A percentile compares a stretch with the other conserved stretches of the same genome.
Evolutionary conservation across 2,113 vertebrate genomes (phyloP).

Genomic region (Cyprinodon tularosa): DNA sequence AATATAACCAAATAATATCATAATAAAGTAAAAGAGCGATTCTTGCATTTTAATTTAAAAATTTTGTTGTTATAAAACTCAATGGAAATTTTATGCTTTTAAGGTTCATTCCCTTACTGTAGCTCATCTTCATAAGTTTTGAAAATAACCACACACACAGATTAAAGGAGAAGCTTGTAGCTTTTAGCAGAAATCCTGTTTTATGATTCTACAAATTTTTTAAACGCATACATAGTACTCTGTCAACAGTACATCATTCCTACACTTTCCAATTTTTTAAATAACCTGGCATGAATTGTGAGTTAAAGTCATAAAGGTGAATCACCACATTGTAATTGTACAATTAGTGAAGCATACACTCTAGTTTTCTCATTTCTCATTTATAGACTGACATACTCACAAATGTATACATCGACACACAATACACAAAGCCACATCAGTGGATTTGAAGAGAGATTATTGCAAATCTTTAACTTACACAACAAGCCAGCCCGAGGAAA

Average conservation of each 20-base stretch:
- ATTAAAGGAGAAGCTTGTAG: neutral
- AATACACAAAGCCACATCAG: constrained; percentile 20
- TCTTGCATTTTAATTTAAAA: too few species aligned
- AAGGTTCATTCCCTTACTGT: too few species aligned
- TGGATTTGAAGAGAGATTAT: constrained; percentile 13
- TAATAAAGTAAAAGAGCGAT: too few species aligned
- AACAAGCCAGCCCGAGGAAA: constrained; percentile 21
- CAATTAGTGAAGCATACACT: constrained; percentile 44
- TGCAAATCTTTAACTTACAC: constrained; percentile 12
- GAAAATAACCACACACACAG: neutral
- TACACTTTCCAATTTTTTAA: constrained; percentile 39
- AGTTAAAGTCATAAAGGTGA: constrained; percentile 58
- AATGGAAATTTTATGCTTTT: too few species aligned
- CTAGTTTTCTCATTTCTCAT: constrained; percentile 13
- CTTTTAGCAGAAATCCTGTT: constrained; percentile 30
- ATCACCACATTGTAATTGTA: constrained; percentile 58
- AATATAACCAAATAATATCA: too few species aligned
- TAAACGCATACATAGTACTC: neutral
- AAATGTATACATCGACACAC: neutral
- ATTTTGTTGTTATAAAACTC: too few species aligned
- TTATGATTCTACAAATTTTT: neutral
- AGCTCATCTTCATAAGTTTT: neutral
- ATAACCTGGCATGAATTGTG: constrained; percentile 59
- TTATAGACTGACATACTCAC: constrained; percentile 6
- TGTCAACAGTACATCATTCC: constrained; percentile 16